phyloP scores from a whole-genome alignment of 2,113 vertebrate genomes.

The Lipotes vexillifer region DNA sequence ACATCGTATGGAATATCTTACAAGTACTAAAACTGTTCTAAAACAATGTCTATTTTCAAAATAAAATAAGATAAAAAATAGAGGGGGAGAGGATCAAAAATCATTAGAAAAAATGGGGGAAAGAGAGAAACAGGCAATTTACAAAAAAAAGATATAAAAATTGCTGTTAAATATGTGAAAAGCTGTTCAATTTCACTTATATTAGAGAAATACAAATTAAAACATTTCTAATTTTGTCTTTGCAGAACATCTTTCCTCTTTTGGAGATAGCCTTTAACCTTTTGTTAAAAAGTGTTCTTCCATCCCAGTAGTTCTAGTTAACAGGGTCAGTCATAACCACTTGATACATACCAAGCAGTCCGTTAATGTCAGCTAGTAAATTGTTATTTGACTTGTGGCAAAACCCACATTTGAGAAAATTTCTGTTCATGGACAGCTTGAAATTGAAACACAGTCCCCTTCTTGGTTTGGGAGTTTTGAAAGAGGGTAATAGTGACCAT shows the following conservation, averaged over 20 bases:
- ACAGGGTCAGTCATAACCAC: not conserved
- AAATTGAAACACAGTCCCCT: not conserved
- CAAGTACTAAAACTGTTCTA: not conserved
- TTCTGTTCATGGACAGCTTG: not conserved
- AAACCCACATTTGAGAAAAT: not conserved
- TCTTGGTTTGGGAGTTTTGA: not conserved
- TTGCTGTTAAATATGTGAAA: not conserved
- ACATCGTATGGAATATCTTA: not conserved
- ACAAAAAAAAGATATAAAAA: not conserved
- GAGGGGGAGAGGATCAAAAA: not conserved
- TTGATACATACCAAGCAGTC: not conserved
- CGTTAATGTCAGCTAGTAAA: not conserved
- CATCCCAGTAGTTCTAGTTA: not conserved
- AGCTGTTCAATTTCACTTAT: not conserved
- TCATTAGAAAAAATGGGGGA: not conserved
- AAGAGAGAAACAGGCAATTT: not conserved
- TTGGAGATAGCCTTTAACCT: not conserved
- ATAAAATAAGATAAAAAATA: not conserved
- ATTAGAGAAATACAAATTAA: not conserved
- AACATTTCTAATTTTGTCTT: not conserved
- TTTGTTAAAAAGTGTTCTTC: not conserved
- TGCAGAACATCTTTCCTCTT: not conserved
- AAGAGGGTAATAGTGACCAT: not conserved
- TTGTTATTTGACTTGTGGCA: not conserved
- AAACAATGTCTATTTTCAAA: not conserved